Evolutionary conservation across 2,888 invertebrate genomes (phyloP).

Genomic region (Tenthredo notha): DNA sequence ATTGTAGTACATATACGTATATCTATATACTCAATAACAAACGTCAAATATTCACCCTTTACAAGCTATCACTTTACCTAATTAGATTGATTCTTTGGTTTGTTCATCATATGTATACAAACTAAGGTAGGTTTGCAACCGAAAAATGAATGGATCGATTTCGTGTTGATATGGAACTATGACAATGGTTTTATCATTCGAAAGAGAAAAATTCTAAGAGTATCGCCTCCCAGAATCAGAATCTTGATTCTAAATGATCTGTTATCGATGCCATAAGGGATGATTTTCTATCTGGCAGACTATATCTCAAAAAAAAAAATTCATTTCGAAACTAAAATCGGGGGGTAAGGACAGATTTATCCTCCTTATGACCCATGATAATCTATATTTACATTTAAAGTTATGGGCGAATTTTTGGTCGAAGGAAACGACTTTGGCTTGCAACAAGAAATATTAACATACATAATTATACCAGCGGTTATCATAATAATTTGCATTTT

Average conservation of each 20-base stretch:
- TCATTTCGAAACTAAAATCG: not conserved
- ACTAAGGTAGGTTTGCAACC: constrained; percentile 13
- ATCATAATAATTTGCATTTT: not conserved
- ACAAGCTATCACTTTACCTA: constrained; percentile 5
- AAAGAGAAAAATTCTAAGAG: not conserved
- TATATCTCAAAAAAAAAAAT: not conserved
- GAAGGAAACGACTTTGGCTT: not conserved
- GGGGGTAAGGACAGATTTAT: not conserved
- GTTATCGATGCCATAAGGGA: not conserved
- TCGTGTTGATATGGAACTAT: not conserved
- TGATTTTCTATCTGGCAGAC: too few relatives aligned
- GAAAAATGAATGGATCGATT: not conserved
- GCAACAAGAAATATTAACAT: not conserved
- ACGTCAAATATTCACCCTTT: not conserved
- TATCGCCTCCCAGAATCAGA: too few relatives aligned
- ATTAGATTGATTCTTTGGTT: constrained; percentile 15
- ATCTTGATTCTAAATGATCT: not conserved
- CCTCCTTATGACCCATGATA: not conserved
- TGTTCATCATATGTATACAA: constrained; percentile 17
- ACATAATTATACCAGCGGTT: not conserved
- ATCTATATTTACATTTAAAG: not conserved
- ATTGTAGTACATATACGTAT: too few relatives aligned
- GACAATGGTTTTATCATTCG: not conserved
- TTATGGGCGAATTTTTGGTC: not conserved
- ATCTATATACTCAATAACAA: not conserved